phyloP scores from a whole-genome alignment of 1,140 invertebrate genomes.

The Eriocheir sinensis region DNA sequence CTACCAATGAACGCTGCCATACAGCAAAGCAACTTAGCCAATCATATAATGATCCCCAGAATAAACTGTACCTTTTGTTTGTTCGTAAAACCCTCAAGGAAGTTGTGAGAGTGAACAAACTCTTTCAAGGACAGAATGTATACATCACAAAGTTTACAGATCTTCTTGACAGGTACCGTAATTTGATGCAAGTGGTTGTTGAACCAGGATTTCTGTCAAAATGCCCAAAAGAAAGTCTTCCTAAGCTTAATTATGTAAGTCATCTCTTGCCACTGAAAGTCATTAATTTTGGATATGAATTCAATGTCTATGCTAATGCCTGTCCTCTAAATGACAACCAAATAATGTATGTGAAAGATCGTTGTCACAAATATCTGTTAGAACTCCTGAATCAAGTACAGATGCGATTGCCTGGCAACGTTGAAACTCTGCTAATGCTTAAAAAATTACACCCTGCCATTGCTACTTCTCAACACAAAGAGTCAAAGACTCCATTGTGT shows the following conservation, averaged over 20 bases:
- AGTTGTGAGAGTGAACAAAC: constrained; percentile 53
- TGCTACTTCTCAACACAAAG: too few species aligned
- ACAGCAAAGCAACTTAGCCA: constrained; percentile 47
- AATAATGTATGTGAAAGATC: background rate
- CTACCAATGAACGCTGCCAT: constrained; percentile 34
- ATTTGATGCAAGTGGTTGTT: constrained; percentile 3
- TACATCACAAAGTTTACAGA: too few species aligned
- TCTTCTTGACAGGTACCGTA: constrained; percentile 32
- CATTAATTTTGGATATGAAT: constrained; percentile 61
- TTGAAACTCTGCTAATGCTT: too few species aligned
- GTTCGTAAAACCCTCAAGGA: too few species aligned
- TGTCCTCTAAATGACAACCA: background rate
- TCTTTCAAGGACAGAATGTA: constrained; percentile 63
- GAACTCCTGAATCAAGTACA: too few species aligned
- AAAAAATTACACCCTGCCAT: too few species aligned
- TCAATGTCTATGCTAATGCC: too few species aligned
- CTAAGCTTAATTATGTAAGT: constrained; percentile 42
- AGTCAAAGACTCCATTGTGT: too few species aligned
- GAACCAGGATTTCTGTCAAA: too few species aligned
- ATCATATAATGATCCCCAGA: constrained; percentile 58
- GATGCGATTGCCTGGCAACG: too few species aligned
- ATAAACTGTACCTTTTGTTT: constrained; percentile 53
- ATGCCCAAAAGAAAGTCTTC: constrained; percentile 52
- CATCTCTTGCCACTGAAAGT: constrained; percentile 52
- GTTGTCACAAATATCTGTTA: too few species aligned